Base-by-base conservation (phyloP, 2,797 vertebrate species). In the Xerus rutilus region DNA sequence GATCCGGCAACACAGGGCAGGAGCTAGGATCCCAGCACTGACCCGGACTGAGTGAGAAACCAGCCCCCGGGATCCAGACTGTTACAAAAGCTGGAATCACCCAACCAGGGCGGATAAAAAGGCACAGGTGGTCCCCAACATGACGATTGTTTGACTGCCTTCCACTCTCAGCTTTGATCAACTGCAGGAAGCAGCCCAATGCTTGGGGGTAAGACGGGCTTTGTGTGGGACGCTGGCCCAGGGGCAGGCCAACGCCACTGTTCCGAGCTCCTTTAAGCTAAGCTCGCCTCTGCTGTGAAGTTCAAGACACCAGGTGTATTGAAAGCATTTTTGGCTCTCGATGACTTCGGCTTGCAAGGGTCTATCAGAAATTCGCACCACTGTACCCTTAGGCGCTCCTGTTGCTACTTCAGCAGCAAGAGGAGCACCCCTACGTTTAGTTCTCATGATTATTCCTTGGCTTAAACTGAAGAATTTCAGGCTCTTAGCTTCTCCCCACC, bases 1-100 rank as follows among this genome's bases (percentile, higher is more conserved):
- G 5, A 28, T 15, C 43, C 3, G 25, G 25, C 4, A 1, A 12
- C 3, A 3, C 47, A 9, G 1, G 25, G 43, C 2, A 30, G 73
- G 69, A 65, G 25, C 39, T 32, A 28, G 57, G 28, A 15, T 45
- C 57, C 52, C 67, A 62, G 72, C 4, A 35, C 4, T 4, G 10
- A 43, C 35, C 12, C 13, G 32, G 45, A 45, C 39, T 43, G 7
- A 88, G 21, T 21, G 47, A 86, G n/a, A 92, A 59, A n/a, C 54
- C 12, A 62, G 23, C 28, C 15, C 69, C 94, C 83, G 77, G 86
- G 43, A 43, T 43, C 17, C 11, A 4, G 25, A 43, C 57, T 73
- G 14, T 64, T 52, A 45, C 5, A 43, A 45, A 94, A 79, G 39
- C 72, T 13, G 9, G 9, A 49, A 76, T 83, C 64, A 45, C 30